These are phyloP conservation scores for Diarsia mendica DNA, from an alignment of 2,888 invertebrate species.

Conservation along the genomic window DNA sequence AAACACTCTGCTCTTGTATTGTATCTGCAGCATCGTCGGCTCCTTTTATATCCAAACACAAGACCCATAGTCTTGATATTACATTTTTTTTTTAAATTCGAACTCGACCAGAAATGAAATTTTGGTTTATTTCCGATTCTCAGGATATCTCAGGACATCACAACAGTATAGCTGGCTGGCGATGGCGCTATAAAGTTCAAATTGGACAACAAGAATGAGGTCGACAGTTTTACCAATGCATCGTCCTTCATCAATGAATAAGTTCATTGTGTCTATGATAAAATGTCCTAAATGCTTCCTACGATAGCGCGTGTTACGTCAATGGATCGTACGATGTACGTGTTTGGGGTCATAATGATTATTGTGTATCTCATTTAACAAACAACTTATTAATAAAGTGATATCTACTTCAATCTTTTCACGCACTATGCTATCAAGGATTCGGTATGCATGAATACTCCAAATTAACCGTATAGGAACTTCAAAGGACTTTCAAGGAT, in stretches of 20 bases:
- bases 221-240: constrained; percentile 8
- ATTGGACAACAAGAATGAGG: background rate
- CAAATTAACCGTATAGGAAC: background rate
- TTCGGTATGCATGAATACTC: background rate
- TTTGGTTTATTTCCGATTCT: background rate
- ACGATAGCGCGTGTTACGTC: constrained; percentile 66
- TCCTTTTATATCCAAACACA: background rate
- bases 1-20: background rate
- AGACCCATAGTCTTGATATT: background rate
- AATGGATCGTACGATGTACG: constrained; percentile 67
- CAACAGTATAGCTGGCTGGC: background rate
- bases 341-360: constrained; percentile 67
- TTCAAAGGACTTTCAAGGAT: background rate
- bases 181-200: background rate
- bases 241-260: constrained; percentile 13
- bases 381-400: constrained; percentile 58
- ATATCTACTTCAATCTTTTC: constrained; percentile 49
- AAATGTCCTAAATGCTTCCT: constrained; percentile 49
- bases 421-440: constrained; percentile 18
- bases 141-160: background rate
- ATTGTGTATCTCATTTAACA: constrained; percentile 53
- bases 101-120: background rate
- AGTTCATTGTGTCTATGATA: constrained; percentile 37
- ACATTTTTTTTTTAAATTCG: background rate
- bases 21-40: background rate